A percentile compares a stretch with the other conserved stretches of the same genome.
These are phyloP conservation scores for Pseudopipra pipra DNA, from an alignment of 2,113 vertebrate species.

Conservation along the genomic window DNA sequence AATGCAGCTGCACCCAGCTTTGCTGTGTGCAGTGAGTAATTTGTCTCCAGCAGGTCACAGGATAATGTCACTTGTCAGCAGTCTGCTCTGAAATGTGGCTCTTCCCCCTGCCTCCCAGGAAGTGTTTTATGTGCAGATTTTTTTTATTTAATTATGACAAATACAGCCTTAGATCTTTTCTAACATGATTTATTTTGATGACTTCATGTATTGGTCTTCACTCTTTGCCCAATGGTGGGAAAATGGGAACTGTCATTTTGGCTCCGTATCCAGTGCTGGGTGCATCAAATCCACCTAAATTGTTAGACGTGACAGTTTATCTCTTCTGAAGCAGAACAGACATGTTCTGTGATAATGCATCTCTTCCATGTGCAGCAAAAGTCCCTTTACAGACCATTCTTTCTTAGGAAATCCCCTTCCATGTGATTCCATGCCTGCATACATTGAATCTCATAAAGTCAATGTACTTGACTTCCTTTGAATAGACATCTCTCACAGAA, in stretches of 20 bases:
- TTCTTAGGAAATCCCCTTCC: neutral
- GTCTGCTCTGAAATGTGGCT: neutral
- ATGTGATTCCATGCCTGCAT: fast-evolving
- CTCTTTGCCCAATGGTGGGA: fast-evolving
- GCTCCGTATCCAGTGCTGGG: fast-evolving
- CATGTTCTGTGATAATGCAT: fast-evolving
- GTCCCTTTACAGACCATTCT: neutral
- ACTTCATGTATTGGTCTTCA: neutral
- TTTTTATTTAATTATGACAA: neutral
- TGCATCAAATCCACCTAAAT: neutral
- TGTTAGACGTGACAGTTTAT: neutral
- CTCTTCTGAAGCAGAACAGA: neutral
- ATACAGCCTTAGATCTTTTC: neutral
- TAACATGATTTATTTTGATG: neutral
- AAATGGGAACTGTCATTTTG: neutral
- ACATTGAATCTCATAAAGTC: neutral
- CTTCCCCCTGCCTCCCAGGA: fast-evolving
- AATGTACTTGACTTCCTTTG: neutral
- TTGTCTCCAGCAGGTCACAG: neutral
- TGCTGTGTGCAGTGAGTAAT: fast-evolving
- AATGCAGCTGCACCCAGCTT: neutral
- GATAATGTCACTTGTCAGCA: neutral
- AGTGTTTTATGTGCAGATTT: neutral
- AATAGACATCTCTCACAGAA: neutral
- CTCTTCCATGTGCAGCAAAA: neutral